These are phyloP conservation scores for Nomada ruficornis DNA, from an alignment of 2,888 invertebrate species.

Conservation along the genomic window DNA sequence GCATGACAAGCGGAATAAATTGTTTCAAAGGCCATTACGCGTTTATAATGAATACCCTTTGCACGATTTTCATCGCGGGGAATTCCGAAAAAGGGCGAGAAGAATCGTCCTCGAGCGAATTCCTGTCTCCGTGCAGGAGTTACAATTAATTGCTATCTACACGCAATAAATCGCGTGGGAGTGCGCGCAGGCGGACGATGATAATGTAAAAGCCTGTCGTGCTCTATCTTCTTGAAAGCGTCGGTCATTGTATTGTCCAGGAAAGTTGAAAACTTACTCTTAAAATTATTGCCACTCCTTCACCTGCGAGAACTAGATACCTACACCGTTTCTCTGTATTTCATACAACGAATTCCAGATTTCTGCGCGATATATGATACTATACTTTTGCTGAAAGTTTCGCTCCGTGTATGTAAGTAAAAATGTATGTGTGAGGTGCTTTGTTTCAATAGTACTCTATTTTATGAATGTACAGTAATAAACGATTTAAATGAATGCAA, in stretches of 20 bases:
- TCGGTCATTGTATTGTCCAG: slow-evolving; percentile 68
- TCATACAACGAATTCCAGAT: slow-evolving; percentile 35
- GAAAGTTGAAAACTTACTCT: slow-evolving; percentile 65
- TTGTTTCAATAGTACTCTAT: neutral
- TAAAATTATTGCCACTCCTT: slow-evolving; percentile 58
- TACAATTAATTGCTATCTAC: slow-evolving; percentile 65
- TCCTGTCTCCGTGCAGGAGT: slow-evolving; percentile 44
- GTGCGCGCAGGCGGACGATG: slow-evolving; percentile 28
- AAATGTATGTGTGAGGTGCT: neutral
- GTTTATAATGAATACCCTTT: slow-evolving; percentile 57
- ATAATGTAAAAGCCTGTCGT: slow-evolving; percentile 49
- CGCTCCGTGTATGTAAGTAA: neutral
- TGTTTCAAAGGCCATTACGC: slow-evolving; percentile 59
- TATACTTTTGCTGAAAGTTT: slow-evolving; percentile 23
- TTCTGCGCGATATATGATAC: slow-evolving; percentile 25
- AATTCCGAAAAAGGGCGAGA: slow-evolving; percentile 42
- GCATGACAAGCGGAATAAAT: slow-evolving; percentile 61
- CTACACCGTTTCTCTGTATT: neutral
- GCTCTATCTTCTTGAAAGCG: slow-evolving; percentile 56
- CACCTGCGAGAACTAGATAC: slow-evolving; percentile 49
- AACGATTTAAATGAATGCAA: no score
- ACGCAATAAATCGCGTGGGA: slow-evolving; percentile 57
- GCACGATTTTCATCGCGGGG: slow-evolving; percentile 38
- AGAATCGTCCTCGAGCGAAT: slow-evolving; percentile 55
- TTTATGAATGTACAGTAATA: no score